A percentile compares a stretch with the other conserved stretches of the same genome.
Conservation (phyloP, 2,888 invertebrate genomes). For the Scrobipalpa atriplicella region DNA sequence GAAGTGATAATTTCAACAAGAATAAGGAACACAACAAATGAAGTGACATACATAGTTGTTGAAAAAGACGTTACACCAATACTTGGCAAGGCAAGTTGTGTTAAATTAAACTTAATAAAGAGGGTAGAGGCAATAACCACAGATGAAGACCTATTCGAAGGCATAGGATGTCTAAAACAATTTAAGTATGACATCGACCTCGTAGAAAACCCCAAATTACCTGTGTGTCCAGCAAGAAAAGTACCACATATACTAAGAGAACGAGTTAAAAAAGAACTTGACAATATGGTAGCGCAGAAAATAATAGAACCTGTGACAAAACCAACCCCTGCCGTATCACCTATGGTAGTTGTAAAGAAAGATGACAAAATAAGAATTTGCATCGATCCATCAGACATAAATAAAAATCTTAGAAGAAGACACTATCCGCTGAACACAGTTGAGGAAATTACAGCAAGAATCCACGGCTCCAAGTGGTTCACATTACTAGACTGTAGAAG, state of each 20-base stretch:
- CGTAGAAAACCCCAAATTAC: conserved; percentile 30
- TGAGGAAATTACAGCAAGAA: conserved; percentile 29
- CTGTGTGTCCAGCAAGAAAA: conserved; percentile 32
- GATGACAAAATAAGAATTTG: conserved; percentile 26
- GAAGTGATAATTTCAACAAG: conserved; percentile 18
- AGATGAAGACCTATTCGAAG: conserved; percentile 27
- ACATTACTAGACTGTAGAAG: conserved; percentile 28
- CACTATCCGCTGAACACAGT: conserved; percentile 27
- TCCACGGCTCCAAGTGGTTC: conserved; percentile 26
- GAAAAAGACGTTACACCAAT: conserved; percentile 22
- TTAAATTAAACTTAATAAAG: conserved; percentile 18
- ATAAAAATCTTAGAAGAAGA: conserved; percentile 28
- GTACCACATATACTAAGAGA: conserved; percentile 28
- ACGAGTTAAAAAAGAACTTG: conserved; percentile 27
- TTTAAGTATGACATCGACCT: conserved; percentile 29
- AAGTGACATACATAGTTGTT: conserved; percentile 17
- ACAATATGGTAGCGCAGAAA: conserved; percentile 24
- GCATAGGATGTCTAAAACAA: conserved; percentile 29
- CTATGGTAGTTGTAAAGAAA: conserved; percentile 29
- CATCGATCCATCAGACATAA: conserved; percentile 27
- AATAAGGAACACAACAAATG: neutral
- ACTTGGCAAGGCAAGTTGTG: conserved; percentile 25
- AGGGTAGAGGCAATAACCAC: conserved; percentile 1
- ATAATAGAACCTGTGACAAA: conserved; percentile 26
- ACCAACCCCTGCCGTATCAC: conserved; percentile 29